Evolutionary conservation across 1,140 invertebrate species (phyloP).

Genomic region (Ceratina japonica): DNA sequence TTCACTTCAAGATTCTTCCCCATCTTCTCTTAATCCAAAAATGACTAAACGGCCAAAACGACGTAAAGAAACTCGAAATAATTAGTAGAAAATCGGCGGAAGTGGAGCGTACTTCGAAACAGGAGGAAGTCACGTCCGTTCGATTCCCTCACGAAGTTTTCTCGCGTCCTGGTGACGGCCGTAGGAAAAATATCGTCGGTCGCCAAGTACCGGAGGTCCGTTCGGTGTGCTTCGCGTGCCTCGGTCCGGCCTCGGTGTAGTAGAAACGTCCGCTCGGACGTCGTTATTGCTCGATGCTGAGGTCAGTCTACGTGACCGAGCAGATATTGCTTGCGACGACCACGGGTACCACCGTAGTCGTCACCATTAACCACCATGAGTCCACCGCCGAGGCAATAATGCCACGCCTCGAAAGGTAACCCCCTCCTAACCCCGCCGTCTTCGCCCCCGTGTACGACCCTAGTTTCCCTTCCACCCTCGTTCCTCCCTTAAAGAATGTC

Average conservation of each 20-base stretch:
- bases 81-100: no score
- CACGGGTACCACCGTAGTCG: slow-evolving; percentile 63
- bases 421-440: slow-evolving; percentile 34
- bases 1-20: no score
- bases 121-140: no score
- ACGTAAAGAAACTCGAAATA: no score
- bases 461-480: neutral
- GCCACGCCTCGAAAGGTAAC: slow-evolving; percentile 55
- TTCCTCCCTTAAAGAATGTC: slow-evolving; percentile 4
- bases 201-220: slow-evolving; percentile 68
- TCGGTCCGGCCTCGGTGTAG: slow-evolving; percentile 48
- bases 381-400: slow-evolving; percentile 73
- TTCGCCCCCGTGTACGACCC: no score
- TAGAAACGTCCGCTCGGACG: slow-evolving; percentile 71
- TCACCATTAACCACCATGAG: slow-evolving; percentile 69
- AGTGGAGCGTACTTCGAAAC: no score
- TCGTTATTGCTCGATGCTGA: slow-evolving; percentile 77
- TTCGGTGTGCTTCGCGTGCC: slow-evolving; percentile 54
- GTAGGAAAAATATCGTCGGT: slow-evolving; percentile 4
- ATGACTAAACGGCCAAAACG: no score
- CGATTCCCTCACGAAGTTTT: no score
- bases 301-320: slow-evolving; percentile 78
- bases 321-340: slow-evolving; percentile 74
- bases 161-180: no score
- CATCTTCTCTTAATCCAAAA: no score